phyloP scores from a whole-genome alignment of 2,113 vertebrate species.

The Ranitomeya imitator region DNA sequence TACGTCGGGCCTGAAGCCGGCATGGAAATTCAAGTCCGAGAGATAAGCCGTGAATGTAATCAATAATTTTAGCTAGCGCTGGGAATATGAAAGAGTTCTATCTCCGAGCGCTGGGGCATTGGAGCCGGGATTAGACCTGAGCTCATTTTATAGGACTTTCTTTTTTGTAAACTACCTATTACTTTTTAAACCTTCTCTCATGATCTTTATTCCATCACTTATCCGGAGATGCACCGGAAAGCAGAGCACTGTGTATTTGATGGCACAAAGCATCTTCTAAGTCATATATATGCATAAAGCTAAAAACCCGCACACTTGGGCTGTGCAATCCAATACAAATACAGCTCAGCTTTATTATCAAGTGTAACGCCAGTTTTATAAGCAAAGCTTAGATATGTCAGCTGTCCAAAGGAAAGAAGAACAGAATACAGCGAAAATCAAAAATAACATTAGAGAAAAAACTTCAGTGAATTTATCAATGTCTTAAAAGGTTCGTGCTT shows the following conservation, averaged over 20 bases:
- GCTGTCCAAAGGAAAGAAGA: not conserved
- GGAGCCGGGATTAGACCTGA: constrained; percentile 19
- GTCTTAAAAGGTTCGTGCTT: not conserved
- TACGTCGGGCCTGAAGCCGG: not conserved
- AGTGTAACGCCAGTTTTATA: not conserved
- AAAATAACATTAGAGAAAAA: not conserved
- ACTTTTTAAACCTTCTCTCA: constrained; percentile 13
- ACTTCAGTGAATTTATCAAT: not conserved
- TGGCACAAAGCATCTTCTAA: not conserved
- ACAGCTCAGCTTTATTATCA: not conserved
- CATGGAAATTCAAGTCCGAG: constrained; percentile 18
- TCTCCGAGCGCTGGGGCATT: not conserved
- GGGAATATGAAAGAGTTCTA: constrained; percentile 25
- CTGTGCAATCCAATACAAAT: not conserved
- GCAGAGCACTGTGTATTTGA: not conserved
- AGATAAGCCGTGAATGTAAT: constrained; percentile 24
- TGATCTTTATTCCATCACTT: constrained; percentile 17
- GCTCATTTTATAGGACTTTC: constrained; percentile 5
- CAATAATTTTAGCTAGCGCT: constrained; percentile 33
- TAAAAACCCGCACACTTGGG: not conserved
- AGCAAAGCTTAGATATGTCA: not conserved
- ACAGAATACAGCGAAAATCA: not conserved
- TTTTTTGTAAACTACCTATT: not conserved
- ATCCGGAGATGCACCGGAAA: not conserved
- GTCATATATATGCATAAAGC: constrained; percentile 14